Percentiles rank a stretch among this genome's conserved stretches.
These are phyloP conservation scores for Tragulus kanchil DNA, from an alignment of 2,113 vertebrate genomes.

Conservation along the genomic window DNA sequence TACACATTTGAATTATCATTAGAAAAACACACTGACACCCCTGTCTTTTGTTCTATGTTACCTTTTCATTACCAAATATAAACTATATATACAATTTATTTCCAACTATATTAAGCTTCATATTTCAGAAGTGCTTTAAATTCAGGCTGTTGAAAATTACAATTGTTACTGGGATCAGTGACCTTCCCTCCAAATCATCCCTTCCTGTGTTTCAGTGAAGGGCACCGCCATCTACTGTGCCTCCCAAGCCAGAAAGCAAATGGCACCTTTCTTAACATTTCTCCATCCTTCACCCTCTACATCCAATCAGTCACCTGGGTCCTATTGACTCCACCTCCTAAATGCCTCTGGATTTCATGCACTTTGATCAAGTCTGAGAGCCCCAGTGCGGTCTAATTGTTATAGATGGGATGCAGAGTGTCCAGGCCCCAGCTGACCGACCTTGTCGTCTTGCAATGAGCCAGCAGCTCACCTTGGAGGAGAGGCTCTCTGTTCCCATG, in stretches of 20 bases:
- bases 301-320: rapidly evolving
- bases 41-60: not conserved
- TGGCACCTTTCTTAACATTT: rapidly evolving
- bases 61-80: not conserved
- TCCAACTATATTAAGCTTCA: not conserved
- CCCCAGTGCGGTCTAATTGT: rapidly evolving
- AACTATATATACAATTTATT: not conserved
- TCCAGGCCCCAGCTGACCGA: too few species aligned
- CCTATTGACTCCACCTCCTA: not conserved
- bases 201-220: too few species aligned
- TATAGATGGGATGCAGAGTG: rapidly evolving
- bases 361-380: not conserved
- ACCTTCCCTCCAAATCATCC: rapidly evolving
- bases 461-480: rapidly evolving
- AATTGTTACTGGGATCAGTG: rapidly evolving
- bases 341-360: not conserved
- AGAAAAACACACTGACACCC: not conserved
- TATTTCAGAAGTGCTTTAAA: not conserved
- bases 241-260: not conserved
- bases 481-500: rapidly evolving
- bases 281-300: rapidly evolving
- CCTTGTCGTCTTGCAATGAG: rapidly evolving
- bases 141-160: not conserved
- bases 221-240: rapidly evolving
- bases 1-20: too few species aligned